Evolutionary conservation across 1,140 invertebrate species (phyloP), one percentile per base, ranked within the genome.

Genomic region (Heterodera schachtii): DNA sequence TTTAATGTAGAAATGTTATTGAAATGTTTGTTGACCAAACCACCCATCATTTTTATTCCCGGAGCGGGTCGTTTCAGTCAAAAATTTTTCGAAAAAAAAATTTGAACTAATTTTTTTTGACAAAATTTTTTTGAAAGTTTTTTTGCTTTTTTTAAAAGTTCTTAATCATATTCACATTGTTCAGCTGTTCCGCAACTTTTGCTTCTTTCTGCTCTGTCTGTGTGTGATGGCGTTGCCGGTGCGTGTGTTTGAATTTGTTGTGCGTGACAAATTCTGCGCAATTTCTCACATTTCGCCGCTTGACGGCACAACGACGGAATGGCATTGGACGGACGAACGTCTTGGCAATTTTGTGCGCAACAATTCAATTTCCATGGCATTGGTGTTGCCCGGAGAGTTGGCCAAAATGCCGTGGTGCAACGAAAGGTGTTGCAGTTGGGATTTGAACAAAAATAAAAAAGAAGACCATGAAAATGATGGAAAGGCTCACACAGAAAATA

Each of bases 221-320:
- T 52, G 43, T 31, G 64, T 87, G 52, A 78, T 86, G 47, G 47
- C 73, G 11, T 5, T 86, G 7, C 84, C 85, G 46, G 46, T 86
- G 31, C 83, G 86, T 46, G 66, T 87, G n/a, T 86, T 87, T 31
- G 71, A 64, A 31, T 81, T 70, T 44, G 60, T 83, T 44, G 70
- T 87, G 57, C 75, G 84, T 43, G 86, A 86, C 43, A 83, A 84
- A 78, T 86, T 86, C 75, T 86, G 85, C 66, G 19, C 43, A 19
- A 64, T 13, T 19, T 16, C 1, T 19, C 57, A 13, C 11, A 7
- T 52, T 19, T 52, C 47, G 57, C 5, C 21, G 31, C 41, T 60
- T 4, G 8, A 70, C 21, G 67, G n/a, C 3, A n/a, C 69, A 8
- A 11, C 6, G 6, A 52, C 11, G 6, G 49, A 0, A 71, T 71